Evolutionary conservation across 1,140 invertebrate species (phyloP).

Genomic region (Cheumatopsyche charites): DNA sequence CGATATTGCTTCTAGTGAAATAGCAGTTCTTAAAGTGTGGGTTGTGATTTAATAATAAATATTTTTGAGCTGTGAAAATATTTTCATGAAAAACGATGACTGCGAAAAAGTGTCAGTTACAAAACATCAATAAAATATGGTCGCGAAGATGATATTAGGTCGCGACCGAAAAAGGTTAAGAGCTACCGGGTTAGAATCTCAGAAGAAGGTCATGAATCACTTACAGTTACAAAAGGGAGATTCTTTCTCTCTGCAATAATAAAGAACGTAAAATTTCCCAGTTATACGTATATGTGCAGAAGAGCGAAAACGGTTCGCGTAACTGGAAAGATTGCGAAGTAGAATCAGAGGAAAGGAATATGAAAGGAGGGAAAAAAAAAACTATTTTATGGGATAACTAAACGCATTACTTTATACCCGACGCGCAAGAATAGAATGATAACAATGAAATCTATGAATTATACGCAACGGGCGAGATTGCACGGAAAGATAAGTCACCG

Average conservation of each 20-base stretch:
- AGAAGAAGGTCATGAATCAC: constrained; percentile 27
- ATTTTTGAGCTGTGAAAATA: no score
- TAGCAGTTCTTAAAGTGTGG: no score
- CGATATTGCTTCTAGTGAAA: no score
- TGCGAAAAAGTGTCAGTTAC: no score
- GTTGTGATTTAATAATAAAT: no score
- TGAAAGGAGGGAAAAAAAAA: constrained; percentile 3
- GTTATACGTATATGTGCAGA: constrained; percentile 1
- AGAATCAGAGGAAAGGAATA: no score
- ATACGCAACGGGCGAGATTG: neutral
- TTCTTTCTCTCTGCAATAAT: constrained; percentile 6
- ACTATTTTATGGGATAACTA: constrained; percentile 31
- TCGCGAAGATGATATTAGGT: neutral
- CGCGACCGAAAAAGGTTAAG: neutral
- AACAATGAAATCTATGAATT: constrained; percentile 22
- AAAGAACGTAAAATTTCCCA: constrained; percentile 24
- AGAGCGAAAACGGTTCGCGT: neutral
- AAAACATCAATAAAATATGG: no score
- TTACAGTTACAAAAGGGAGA: constrained; percentile 32
- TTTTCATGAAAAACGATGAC: no score
- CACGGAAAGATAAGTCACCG: neutral
- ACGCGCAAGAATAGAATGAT: constrained; percentile 4
- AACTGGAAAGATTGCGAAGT: no score
- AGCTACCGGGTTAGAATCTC: constrained; percentile 5
- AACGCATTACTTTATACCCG: constrained; percentile 21